phyloP scores from a whole-genome alignment of 1,140 invertebrate species.

The Drosophila truncata region DNA sequence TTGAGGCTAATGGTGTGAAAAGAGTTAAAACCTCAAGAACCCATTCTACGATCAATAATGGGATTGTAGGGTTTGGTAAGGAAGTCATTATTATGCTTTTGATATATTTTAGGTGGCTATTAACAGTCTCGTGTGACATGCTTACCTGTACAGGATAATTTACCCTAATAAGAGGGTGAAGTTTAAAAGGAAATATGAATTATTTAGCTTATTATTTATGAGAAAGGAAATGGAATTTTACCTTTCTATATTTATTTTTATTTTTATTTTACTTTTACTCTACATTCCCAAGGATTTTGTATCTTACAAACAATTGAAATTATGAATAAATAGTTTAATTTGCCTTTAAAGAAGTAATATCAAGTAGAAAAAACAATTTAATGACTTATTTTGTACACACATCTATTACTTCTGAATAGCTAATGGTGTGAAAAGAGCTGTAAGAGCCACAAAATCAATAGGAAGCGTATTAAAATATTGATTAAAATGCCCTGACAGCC shows the following conservation, averaged over 20 bases:
- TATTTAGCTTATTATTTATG: not conserved
- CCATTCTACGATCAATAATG: conserved; percentile 1
- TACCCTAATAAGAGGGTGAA: not conserved
- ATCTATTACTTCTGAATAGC: not conserved
- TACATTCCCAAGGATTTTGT: not conserved
- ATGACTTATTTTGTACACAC: conserved; percentile 11
- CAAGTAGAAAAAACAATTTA: not conserved
- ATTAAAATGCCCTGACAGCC: conserved; percentile 21
- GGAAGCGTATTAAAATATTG: conserved; percentile 26
- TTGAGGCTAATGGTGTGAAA: conserved; percentile 22
- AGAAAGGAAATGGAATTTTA: not conserved
- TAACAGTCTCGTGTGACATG: conserved; percentile 3
- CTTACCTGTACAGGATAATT: not conserved
- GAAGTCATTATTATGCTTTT: not conserved
- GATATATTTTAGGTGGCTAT: not conserved
- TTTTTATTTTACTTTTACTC: not conserved
- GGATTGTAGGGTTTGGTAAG: not conserved
- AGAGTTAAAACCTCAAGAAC: conserved; percentile 23
- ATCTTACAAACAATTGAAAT: too few species aligned
- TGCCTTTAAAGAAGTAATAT: not conserved
- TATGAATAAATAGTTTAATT: too few species aligned
- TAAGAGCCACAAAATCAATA: conserved; percentile 33
- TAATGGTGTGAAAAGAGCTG: conserved; percentile 4
- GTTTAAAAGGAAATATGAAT: not conserved
- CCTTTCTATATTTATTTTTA: not conserved